Evolutionary conservation across 2,888 invertebrate species (phyloP), one percentile per base, ranked within the genome.

Genomic region (Stenodera caucasica): DNA sequence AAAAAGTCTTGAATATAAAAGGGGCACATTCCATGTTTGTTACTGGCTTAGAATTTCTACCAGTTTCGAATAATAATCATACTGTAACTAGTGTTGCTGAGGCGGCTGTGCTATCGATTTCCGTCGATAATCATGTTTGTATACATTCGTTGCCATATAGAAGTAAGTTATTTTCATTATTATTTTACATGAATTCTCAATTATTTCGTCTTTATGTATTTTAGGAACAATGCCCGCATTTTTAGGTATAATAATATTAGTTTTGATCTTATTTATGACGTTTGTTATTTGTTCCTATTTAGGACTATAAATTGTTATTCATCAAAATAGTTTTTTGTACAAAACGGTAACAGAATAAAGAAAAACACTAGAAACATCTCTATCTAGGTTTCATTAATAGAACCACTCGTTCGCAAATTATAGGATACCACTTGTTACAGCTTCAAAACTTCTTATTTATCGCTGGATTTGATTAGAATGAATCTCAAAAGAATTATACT

Each of bases 11-110:
- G 72, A 90, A 91, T 81, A 88, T 96, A 77, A 83, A 87, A 67
- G 87, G 87, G 75, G 94, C 94, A 64, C 98, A 98, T 84, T 91
- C 90, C 75, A 96, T 96, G 89, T 99, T 99, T 83, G 93, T 99
- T 66, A 98, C 98, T 55, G 97, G 96, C 11, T 82, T 99, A 70
- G 92, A 94, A 82, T 98, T 99, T 83, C 83, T 98, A 72, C 94
- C 95, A 29, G 85, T 86, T 63, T 83, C 83, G 11, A 84, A 83
- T 72, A 90, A 91, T 77, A 88, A 88, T 23, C 88, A 89, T 49
- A 84, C 90, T 49, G 86, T 91, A 62, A 88, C 89, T 15, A 87
- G 88, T 74, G 87, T 88, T 74, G 84, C 89, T 51, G 93, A 94
- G 80, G 92, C 94, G 56, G 94, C 96, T 49, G 90, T 97, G 67